A percentile compares a stretch with the other conserved stretches of the same genome.
Evolutionary conservation across 2,113 vertebrate genomes (phyloP).

Genomic region (Nothoprocta perdicaria): DNA sequence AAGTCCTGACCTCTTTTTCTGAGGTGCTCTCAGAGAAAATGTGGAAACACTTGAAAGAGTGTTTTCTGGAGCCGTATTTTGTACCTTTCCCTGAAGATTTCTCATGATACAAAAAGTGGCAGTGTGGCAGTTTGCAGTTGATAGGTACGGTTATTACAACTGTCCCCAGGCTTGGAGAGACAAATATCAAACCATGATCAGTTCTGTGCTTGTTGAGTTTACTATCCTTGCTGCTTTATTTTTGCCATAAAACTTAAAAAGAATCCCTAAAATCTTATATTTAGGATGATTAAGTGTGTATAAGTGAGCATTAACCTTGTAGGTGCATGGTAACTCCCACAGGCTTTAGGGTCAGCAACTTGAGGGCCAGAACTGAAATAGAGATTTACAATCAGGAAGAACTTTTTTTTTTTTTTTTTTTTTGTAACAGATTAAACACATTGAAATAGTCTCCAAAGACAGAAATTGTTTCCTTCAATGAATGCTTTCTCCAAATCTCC

Average conservation of each 20-base stretch:
- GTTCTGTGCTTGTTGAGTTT: neutral
- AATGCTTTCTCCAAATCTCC: neutral
- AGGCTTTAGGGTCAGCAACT: neutral
- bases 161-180: neutral
- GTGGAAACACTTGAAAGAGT: neutral
- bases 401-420: neutral
- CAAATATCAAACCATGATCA: neutral
- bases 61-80: neutral
- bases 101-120: neutral
- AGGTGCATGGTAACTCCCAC: neutral
- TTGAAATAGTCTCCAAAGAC: neutral
- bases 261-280: neutral
- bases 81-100: neutral
- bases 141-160: neutral
- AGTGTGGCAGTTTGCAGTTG: neutral
- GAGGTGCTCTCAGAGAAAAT: neutral
- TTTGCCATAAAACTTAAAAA: neutral
- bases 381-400: neutral
- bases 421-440: neutral
- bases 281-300: neutral
- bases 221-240: neutral
- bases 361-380: neutral
- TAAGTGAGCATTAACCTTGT: conserved; percentile 9
- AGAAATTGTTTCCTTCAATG: neutral
- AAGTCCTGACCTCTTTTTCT: neutral